Evolutionary conservation across 1,140 invertebrate genomes (phyloP).

Genomic region (Scaptomyza graminum): DNA sequence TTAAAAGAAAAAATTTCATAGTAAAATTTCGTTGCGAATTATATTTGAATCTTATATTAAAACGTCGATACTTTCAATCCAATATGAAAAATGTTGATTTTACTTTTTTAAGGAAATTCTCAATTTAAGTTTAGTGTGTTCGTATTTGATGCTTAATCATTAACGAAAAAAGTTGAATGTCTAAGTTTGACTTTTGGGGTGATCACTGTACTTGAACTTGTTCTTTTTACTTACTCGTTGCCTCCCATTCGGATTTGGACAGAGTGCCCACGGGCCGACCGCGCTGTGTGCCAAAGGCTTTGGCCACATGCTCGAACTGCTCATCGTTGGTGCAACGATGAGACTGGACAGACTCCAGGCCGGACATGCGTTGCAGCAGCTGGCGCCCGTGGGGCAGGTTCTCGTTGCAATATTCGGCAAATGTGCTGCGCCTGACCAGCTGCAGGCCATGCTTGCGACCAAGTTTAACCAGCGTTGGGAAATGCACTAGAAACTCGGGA

Average conservation of each 20-base stretch:
- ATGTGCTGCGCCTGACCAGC: slow-evolving; percentile 89
- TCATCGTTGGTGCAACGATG: slow-evolving; percentile 84
- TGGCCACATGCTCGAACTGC: slow-evolving; percentile 90
- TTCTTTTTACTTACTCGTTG: slow-evolving; percentile 88
- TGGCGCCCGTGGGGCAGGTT: slow-evolving; percentile 84
- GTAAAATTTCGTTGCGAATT: too few species aligned
- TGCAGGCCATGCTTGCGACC: slow-evolving; percentile 93
- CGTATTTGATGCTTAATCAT: too few species aligned
- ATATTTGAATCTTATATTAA: too few species aligned
- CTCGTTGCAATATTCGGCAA: slow-evolving; percentile 92
- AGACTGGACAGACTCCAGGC: slow-evolving; percentile 89
- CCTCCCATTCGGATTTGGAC: slow-evolving; percentile 96
- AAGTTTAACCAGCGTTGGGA: slow-evolving; percentile 93
- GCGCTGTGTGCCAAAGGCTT: slow-evolving; percentile 72
- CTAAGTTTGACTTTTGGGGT: too few species aligned
- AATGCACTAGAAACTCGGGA: slow-evolving; percentile 98
- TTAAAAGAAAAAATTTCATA: too few species aligned
- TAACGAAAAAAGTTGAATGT: too few species aligned
- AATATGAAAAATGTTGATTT: too few species aligned
- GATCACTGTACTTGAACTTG: not conserved
- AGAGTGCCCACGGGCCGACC: slow-evolving; percentile 89
- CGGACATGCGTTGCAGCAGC: slow-evolving; percentile 90
- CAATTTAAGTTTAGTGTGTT: too few species aligned
- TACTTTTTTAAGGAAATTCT: too few species aligned
- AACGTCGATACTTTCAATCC: too few species aligned